Evolutionary conservation across 2,113 vertebrate species (phyloP), one percentile per base, ranked within the genome.

Genomic region (Oryzias javanicus): DNA sequence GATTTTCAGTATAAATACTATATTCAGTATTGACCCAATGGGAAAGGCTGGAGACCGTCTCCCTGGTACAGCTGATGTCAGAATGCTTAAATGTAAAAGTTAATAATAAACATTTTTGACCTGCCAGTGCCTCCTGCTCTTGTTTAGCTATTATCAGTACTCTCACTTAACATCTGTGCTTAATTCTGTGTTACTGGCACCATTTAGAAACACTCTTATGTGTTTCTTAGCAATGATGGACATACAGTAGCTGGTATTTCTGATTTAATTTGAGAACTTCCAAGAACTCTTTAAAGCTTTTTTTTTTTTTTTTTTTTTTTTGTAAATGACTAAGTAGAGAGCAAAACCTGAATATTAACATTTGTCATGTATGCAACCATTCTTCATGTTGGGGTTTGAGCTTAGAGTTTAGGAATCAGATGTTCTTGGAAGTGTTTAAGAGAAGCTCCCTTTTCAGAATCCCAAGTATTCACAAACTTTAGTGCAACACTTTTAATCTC

Each of bases 401-500:
- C 10, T 45, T 15, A 45, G 42, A 45, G 6, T 46, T 46, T 25
- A 24, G 19, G 12, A 13, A 49, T 22, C 3, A 49, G 22, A 51
- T 4, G 24, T 52, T 10, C 5, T 8, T 14, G 10, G 25, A n/a
- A 10, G 8, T 42, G 18, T 41, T 27, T 14, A 18, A 53, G 25
- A 51, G 46, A 67, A 58, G 55, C 29, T 27, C 62, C 67, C 29
- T 61, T 17, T 5, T 60, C 13, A 63, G 57, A 59, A 48, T 49
- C n/a, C 58, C 60, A 67, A 66, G 47, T 61, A 67, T 72, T 52
- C 76, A 5, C 46, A 64, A 73, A 69, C 67, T 49, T 35, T 1
- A 54, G 53, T 42, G 61, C 63, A 65, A 61, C 56, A 72, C 69
- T 76, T 78, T 79, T 68, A 72, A 79, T 74, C 64, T 64, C 42